Percentiles rank a stretch among this genome's conserved stretches.
phyloP scores from a whole-genome alignment of 2,797 vertebrate genomes.

The Pampus argenteus region DNA sequence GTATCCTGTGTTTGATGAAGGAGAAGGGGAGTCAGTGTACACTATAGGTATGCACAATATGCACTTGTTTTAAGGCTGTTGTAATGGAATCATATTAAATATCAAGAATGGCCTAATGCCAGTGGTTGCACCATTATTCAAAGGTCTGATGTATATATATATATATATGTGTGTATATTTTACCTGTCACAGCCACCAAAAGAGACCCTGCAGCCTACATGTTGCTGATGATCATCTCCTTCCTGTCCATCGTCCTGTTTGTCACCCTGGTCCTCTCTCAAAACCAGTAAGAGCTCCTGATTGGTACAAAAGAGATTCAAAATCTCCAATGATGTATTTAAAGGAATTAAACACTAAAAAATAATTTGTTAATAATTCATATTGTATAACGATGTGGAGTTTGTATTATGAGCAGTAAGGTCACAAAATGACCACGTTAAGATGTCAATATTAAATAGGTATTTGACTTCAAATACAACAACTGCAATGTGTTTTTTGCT shows the following conservation, averaged over 20 bases:
- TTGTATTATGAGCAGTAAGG: too few relatives aligned
- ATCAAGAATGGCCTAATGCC: background rate
- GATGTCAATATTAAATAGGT: background rate
- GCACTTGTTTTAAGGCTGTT: background rate
- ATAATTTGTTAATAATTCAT: background rate
- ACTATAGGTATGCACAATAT: constrained; percentile 82
- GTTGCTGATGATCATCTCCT: constrained; percentile 88
- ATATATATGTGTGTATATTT: constrained; percentile 12
- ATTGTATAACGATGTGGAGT: too few relatives aligned
- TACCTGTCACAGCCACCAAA: constrained; percentile 79
- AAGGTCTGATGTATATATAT: constrained; percentile 18
- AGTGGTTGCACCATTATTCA: background rate
- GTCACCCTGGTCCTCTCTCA: constrained; percentile 89
- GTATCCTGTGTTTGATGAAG: constrained; percentile 90
- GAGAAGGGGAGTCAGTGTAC: constrained; percentile 87
- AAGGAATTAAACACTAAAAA: background rate
- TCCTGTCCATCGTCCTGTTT: constrained; percentile 88
- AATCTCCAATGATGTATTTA: background rate
- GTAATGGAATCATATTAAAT: background rate
- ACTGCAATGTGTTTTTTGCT: too few relatives aligned
- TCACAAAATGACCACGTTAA: background rate
- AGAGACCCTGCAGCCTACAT: constrained; percentile 83
- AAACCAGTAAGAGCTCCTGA: constrained; percentile 86
- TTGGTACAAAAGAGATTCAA: background rate
- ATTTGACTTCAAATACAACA: background rate